Base-by-base conservation (phyloP, 92 coral and sea anemone species). In the Palythoa grandis region DNA sequence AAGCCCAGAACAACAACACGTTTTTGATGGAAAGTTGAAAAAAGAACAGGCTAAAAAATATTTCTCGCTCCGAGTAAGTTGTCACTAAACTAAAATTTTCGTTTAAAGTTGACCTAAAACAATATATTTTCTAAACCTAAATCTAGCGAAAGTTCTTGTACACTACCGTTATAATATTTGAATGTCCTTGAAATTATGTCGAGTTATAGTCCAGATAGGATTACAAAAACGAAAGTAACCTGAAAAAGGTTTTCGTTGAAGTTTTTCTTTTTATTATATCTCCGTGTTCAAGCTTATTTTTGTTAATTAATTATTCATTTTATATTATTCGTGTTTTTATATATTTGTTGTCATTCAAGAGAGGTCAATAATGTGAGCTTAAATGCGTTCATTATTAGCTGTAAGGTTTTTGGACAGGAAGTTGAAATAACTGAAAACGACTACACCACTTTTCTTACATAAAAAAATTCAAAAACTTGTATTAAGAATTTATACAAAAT, bases 41-140 rank as follows among this genome's bases (percentile, higher is more conserved):
- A 78, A 63, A 68, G 91, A 92, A 67, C 95, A 94, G 57, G 93
- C 96, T 9, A 95, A 92, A 77, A 96, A 94, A 76, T 96, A 96
- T 76, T 96, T 96, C 73, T 93, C 98, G 52, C 72, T 96, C 52
- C 87, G 98, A 92, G 98, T 96, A 85, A 88, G 98, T 52, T 14
- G 37, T n/a, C 82, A 71, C 11, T 79, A 70, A 37, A 17, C 19
- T 69, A 14, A 6, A 19, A 3, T 29, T 24, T 29, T 60, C 20
- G 17, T 20, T 63, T 50, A 48, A 2, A 47, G 15, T 79, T 25
- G 4, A 11, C 1, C 47, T 69, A 25, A n/a, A n/a, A 29, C 35
- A 29, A 29, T 29, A 29, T 29, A 29, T 29, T 29, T 29, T 29
- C 35, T 29, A 29, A 29, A 29, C 35, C 35, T 29, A 29, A 29